Percentiles rank a stretch among this genome's conserved stretches.
Evolutionary conservation across 2,113 vertebrate genomes (phyloP).

Genomic region (Herpetotheres cachinnans): DNA sequence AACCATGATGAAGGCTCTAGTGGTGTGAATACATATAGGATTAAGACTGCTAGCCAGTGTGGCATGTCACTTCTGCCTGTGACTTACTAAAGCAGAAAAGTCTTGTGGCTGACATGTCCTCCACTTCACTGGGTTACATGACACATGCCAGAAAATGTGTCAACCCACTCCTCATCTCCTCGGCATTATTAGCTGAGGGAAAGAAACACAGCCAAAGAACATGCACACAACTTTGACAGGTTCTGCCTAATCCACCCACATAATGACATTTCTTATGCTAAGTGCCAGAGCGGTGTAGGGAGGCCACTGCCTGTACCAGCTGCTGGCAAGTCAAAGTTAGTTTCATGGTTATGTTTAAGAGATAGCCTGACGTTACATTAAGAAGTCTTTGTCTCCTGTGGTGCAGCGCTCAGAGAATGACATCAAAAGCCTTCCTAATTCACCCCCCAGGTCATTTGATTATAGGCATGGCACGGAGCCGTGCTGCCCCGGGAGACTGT

Average conservation of each 20-base stretch:
- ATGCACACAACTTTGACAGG: constrained; percentile 50
- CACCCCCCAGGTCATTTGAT: not conserved
- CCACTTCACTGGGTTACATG: constrained; percentile 38
- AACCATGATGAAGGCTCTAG: not conserved
- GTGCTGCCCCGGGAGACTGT: not conserved
- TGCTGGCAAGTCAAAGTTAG: constrained; percentile 60
- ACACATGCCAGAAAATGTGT: constrained; percentile 56
- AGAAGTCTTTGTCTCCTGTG: constrained; percentile 40
- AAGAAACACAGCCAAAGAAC: constrained; percentile 54
- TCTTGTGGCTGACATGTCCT: constrained; percentile 50
- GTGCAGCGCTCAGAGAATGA: not conserved
- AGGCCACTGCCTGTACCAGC: constrained; percentile 53
- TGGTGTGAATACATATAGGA: not conserved
- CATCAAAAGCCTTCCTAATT: constrained; percentile 57
- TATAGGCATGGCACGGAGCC: constrained; percentile 8
- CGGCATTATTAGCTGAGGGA: constrained; percentile 38
- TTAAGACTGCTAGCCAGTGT: not conserved
- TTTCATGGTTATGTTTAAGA: constrained; percentile 57
- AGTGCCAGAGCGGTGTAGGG: constrained; percentile 43
- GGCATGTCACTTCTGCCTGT: not conserved
- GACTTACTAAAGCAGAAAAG: constrained; percentile 28
- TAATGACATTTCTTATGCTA: constrained; percentile 62
- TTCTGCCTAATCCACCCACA: constrained; percentile 64
- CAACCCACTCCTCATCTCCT: constrained; percentile 47
- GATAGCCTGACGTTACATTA: constrained; percentile 19